Conservation (phyloP, 1,140 invertebrate genomes). For the Pteromalus puparum region DNA sequence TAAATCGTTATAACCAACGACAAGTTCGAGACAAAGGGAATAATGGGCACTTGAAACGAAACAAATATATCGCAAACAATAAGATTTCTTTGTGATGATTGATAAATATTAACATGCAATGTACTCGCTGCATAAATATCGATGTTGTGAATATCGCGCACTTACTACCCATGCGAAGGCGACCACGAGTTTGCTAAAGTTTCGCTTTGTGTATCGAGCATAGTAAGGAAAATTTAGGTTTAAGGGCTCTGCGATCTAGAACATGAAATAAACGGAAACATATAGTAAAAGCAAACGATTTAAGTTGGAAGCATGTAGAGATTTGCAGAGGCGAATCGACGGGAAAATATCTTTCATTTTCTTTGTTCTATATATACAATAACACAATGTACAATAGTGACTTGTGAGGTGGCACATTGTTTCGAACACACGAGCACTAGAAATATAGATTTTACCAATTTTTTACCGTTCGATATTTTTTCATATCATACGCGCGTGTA, state of each 20-base stretch:
- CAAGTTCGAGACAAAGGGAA: slow-evolving; percentile 20
- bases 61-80: background rate
- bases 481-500: background rate
- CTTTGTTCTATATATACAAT: too few relatives aligned
- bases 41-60: slow-evolving; percentile 7
- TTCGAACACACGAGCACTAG: background rate
- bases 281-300: slow-evolving; percentile 53
- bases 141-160: background rate
- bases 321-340: slow-evolving; percentile 26
- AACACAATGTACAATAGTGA: background rate
- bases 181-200: slow-evolving; percentile 27
- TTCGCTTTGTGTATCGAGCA: slow-evolving; percentile 8
- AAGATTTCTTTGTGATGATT: slow-evolving; percentile 22
- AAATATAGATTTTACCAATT: background rate
- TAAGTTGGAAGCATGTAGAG: slow-evolving; percentile 27
- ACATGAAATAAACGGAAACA: slow-evolving; percentile 67
- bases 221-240: slow-evolving; percentile 11
- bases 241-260: slow-evolving; percentile 32
- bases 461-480: slow-evolving; percentile 23
- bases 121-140: background rate
- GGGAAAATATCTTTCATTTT: background rate
- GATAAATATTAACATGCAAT: background rate
- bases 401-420: background rate
- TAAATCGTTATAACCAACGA: slow-evolving; percentile 20
- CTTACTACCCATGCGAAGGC: background rate